Conservation (phyloP, 2,797 vertebrate species). For the Phrynocephalus vlangalii region DNA sequence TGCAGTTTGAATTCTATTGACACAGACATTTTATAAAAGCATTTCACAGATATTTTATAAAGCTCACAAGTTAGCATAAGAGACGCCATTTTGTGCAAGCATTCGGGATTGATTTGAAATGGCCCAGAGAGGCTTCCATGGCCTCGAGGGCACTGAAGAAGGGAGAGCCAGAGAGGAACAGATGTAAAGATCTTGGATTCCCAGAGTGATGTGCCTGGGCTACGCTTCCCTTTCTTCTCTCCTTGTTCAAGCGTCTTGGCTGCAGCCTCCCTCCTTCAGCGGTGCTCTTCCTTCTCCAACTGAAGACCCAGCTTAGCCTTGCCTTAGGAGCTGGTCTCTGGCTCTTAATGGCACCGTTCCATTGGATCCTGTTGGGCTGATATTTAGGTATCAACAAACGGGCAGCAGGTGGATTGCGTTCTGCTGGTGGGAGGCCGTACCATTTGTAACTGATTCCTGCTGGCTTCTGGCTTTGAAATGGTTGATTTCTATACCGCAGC, state of each 20-base stretch:
- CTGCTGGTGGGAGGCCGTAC: background rate
- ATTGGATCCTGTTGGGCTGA: background rate
- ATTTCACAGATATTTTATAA: too few relatives aligned
- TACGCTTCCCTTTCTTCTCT: background rate
- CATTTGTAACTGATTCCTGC: background rate
- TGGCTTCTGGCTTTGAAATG: background rate
- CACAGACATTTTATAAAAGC: too few relatives aligned
- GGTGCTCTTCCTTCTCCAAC: background rate
- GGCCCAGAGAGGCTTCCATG: background rate
- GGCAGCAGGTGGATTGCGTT: background rate
- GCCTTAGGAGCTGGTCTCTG: background rate
- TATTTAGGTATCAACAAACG: background rate
- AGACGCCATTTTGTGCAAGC: too few relatives aligned
- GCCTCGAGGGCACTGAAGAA: background rate
- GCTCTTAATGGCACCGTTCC: background rate
- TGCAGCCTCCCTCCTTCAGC: too few relatives aligned
- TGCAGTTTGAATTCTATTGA: too few relatives aligned
- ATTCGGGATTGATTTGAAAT: background rate
- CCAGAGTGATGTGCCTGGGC: background rate
- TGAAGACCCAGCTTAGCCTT: background rate
- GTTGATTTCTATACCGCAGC: too few relatives aligned
- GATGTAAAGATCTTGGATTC: background rate
- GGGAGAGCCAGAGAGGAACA: background rate
- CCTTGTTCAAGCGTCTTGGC: background rate
- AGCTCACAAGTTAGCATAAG: too few relatives aligned